A percentile compares a stretch with the other conserved stretches of the same genome.
Evolutionary conservation across 1,140 invertebrate species (phyloP).

Genomic region (Drosophila gunungcola): DNA sequence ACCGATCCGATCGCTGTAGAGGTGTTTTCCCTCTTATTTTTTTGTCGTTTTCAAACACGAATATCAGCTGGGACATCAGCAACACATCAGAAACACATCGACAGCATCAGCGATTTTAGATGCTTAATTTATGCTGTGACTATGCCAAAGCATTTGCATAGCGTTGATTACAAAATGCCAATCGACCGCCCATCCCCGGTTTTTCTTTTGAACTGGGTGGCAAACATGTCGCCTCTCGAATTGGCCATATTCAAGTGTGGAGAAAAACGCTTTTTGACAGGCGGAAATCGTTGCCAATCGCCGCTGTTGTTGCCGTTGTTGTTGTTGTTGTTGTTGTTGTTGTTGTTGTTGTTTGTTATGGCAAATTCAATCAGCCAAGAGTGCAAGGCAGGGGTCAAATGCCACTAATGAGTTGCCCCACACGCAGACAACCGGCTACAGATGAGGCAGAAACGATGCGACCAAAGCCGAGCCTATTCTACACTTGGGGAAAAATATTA

Average conservation of each 20-base stretch:
- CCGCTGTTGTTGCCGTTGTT: conserved; percentile 25
- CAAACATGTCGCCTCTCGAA: conserved; percentile 47
- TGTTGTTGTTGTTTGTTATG: conserved; percentile 55
- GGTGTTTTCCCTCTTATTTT: conserved; percentile 23
- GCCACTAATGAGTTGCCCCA: conserved; percentile 82
- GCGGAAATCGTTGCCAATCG: conserved; percentile 65
- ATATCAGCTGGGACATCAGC: conserved; percentile 32
- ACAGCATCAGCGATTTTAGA: conserved; percentile 47
- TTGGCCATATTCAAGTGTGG: conserved; percentile 55
- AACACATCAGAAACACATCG: conserved; percentile 34
- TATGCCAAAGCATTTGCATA: conserved; percentile 67
- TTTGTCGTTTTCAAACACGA: conserved; percentile 14
- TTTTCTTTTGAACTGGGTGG: conserved; percentile 28
- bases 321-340: conserved; percentile 22
- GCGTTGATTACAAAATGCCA: conserved; percentile 81
- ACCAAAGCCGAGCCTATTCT: conserved; percentile 20
- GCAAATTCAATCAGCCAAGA: conserved; percentile 80
- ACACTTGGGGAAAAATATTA: neutral
- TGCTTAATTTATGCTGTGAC: conserved; percentile 75
- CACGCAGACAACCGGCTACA: conserved; percentile 58
- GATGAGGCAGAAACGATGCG: conserved; percentile 47
- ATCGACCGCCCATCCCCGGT: conserved; percentile 34
- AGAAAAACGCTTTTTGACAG: conserved; percentile 73
- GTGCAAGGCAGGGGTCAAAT: conserved; percentile 79
- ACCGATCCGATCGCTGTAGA: conserved; percentile 58